Evolutionary conservation across 2,888 invertebrate genomes (phyloP).

Genomic region (Ennomos fuscantarius): DNA sequence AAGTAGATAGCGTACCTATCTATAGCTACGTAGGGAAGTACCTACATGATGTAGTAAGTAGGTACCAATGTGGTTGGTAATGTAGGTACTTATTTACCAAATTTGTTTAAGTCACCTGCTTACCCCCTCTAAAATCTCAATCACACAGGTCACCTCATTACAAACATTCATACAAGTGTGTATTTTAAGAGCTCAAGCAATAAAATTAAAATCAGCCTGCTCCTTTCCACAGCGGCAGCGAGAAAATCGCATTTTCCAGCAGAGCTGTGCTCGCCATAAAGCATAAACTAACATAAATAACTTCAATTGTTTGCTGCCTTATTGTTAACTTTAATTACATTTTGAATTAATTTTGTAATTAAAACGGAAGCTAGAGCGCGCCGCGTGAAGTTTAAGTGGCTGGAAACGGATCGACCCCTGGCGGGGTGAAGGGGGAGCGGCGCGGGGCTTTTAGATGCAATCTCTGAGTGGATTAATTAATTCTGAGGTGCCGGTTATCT

Average conservation of each 20-base stretch:
- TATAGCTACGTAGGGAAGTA: no score
- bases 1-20: no score
- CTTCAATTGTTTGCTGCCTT: constrained; percentile 86
- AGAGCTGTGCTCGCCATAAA: constrained; percentile 71
- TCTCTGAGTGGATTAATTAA: constrained; percentile 85
- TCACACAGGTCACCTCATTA: not conserved
- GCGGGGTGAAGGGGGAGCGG: constrained; percentile 60
- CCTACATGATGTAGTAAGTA: no score
- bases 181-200: constrained; percentile 28
- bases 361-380: constrained; percentile 86
- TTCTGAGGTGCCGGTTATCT: constrained; percentile 85
- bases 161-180: not conserved
- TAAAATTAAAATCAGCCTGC: constrained; percentile 36
- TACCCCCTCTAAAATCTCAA: not conserved
- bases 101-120: not conserved
- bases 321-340: constrained; percentile 87
- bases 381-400: constrained; percentile 85
- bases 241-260: constrained; percentile 66
- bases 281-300: constrained; percentile 86
- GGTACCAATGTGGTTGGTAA: no score
- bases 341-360: constrained; percentile 87
- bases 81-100: no score
- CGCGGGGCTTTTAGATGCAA: constrained; percentile 80
- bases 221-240: constrained; percentile 30
- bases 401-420: constrained; percentile 82